Base-by-base conservation (phyloP, 2,113 vertebrate species). In the Nipponia nippon region DNA sequence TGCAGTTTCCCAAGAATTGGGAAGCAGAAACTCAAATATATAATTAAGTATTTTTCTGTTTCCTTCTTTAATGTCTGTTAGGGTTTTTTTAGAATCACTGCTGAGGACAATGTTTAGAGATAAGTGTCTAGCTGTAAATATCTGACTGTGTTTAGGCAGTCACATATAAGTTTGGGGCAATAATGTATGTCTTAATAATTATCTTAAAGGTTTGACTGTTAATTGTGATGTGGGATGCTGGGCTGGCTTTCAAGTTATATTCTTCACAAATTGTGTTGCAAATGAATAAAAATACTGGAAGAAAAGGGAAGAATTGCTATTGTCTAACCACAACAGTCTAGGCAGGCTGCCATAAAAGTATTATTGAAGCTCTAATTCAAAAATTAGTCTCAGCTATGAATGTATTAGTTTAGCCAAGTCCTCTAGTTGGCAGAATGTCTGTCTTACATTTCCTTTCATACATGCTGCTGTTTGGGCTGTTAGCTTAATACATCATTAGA, bases 381-480 rank as follows among this genome's bases (percentile, higher is more conserved):
- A 93, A 95, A 95, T 95, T 92, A 91, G 77, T 87, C 83, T 93
- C 92, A 95, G 83, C 55, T 94, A 92, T 20, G 73, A 77, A 94
- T 71, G 38, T 87, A 87, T 82, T 56, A 11, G 23, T 90, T 95
- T 91, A 95, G 72, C 76, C 90, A 97, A 96, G 77, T 81, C 63
- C 72, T 89, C 69, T 69, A 63, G 44, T 36, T 96, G 89, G 92
- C 89, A 97, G 58, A 92, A 76, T 36, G 40, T 93, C 23, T 77
- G 40, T n/a, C 67, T 94, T 77, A 44, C 75, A 92, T 87, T 89
- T 71, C 72, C 72, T 93, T 90, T 93, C 85, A 81, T 71, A 92
- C 42, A 44, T 30, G n/a, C 32, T 75, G 58, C 65, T 92, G 75
- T 96, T 96, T 65, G 25, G 79, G 47, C 50, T 77, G 76, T 89